These are phyloP conservation scores for Siniperca chuatsi DNA, from an alignment of 2,113 vertebrate species.

Conservation along the genomic window DNA sequence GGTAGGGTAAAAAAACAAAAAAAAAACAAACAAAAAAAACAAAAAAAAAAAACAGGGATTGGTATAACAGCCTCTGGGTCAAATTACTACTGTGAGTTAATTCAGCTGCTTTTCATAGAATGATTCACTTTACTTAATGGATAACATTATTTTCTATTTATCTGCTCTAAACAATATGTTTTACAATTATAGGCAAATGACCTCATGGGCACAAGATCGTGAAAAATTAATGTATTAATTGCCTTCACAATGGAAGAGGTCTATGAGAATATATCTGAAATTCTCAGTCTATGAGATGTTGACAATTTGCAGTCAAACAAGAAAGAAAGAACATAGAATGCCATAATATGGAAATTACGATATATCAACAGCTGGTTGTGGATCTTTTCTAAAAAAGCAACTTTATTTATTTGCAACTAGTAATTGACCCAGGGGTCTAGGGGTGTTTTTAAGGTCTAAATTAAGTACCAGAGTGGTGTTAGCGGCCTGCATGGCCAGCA, in stretches of 20 bases:
- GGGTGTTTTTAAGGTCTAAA: conserved; percentile 54
- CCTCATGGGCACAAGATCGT: background rate
- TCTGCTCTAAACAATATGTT: background rate
- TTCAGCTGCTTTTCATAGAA: conserved; percentile 36
- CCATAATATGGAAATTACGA: background rate
- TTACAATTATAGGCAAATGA: background rate
- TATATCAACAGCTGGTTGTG: conserved; percentile 1
- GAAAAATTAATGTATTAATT: background rate
- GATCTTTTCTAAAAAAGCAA: conserved; percentile 32
- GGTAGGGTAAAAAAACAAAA: conserved; percentile 15
- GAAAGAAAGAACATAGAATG: background rate
- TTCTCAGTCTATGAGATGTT: background rate
- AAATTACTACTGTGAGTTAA: conserved; percentile 52
- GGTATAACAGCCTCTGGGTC: conserved; percentile 57
- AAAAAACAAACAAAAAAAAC: conserved; percentile 28
- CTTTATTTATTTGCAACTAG: conserved; percentile 41
- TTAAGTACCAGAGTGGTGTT: conserved; percentile 83
- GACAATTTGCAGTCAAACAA: conserved; percentile 4
- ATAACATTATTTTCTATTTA: background rate
- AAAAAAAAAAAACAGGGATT: conserved; percentile 48
- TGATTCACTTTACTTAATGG: background rate
- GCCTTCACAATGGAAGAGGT: background rate
- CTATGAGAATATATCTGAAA: background rate
- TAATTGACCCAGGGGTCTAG: conserved; percentile 60
- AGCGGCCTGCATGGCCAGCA: conserved; percentile 81